These are phyloP conservation scores for Micrasema minimum DNA, from an alignment of 1,140 invertebrate species.

Conservation along the genomic window DNA sequence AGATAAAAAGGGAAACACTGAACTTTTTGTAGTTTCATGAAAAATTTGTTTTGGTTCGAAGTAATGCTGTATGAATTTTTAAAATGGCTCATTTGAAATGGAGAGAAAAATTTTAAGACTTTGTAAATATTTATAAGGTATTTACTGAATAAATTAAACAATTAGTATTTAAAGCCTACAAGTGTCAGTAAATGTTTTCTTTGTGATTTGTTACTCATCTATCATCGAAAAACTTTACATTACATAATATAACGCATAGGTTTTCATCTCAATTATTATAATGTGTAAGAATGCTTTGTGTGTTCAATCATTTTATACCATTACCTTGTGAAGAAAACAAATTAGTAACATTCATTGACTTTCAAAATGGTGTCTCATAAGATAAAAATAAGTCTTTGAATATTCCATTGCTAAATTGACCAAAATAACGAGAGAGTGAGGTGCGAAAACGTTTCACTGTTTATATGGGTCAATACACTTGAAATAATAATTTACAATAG, in stretches of 20 bases:
- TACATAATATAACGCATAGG: slow-evolving; percentile 22
- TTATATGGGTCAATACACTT: slow-evolving; percentile 1
- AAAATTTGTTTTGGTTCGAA: slow-evolving; percentile 2
- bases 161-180: slow-evolving; percentile 47
- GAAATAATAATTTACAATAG: slow-evolving; percentile 1
- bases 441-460: neutral
- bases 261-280: slow-evolving; percentile 32
- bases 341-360: slow-evolving; percentile 38
- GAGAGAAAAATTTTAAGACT: slow-evolving; percentile 39
- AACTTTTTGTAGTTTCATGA: neutral
- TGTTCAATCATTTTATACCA: slow-evolving; percentile 40
- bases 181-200: slow-evolving; percentile 37
- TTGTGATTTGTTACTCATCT: slow-evolving; percentile 35
- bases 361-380: slow-evolving; percentile 40
- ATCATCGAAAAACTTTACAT: slow-evolving; percentile 37
- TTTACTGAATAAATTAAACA: slow-evolving; percentile 35
- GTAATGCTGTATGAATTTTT: slow-evolving; percentile 12
- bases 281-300: slow-evolving; percentile 44
- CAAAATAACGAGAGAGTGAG: slow-evolving; percentile 2
- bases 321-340: slow-evolving; percentile 19
- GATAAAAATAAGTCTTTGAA: slow-evolving; percentile 11
- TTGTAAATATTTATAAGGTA: slow-evolving; percentile 37
- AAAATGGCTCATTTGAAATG: slow-evolving; percentile 38
- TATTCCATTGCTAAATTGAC: slow-evolving; percentile 41
- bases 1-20: neutral